Conservation (phyloP, 2,797 vertebrate species). For the Diceros bicornis region DNA sequence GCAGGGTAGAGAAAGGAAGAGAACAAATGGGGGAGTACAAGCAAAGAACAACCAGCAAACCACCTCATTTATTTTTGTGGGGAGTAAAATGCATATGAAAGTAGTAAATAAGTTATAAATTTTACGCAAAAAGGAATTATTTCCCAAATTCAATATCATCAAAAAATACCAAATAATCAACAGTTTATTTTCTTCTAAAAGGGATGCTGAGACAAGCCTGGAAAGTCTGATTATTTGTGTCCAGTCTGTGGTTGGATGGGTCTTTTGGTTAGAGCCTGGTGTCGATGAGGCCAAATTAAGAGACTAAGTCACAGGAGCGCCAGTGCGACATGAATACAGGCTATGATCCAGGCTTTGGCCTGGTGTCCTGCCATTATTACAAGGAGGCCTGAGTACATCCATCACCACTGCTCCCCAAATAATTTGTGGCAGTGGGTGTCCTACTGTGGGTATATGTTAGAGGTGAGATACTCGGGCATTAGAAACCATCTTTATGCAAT, state of each 20-base stretch:
- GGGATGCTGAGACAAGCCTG: neutral
- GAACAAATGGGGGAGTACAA: neutral
- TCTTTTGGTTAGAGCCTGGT: neutral
- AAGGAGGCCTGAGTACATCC: neutral
- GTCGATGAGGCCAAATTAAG: neutral
- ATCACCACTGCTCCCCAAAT: neutral
- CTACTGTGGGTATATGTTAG: neutral
- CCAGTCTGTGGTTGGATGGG: neutral
- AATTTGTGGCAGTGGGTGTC: neutral
- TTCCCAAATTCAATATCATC: constrained; percentile 11
- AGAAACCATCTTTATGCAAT: neutral
- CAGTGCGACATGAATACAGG: neutral
- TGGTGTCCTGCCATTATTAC: neutral
- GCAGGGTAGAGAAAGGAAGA: neutral
- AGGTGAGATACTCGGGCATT: neutral
- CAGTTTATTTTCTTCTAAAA: neutral
- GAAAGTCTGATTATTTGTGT: neutral
- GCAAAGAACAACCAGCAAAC: neutral
- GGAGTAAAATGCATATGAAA: constrained; percentile 22
- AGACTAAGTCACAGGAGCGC: neutral
- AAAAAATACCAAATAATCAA: neutral
- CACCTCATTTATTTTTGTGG: neutral
- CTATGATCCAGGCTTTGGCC: neutral
- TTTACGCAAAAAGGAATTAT: neutral
- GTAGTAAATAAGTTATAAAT: neutral